Percentiles rank a stretch among this genome's conserved stretches.
These are phyloP conservation scores for Drosophila hamatofila DNA, from an alignment of 2,888 invertebrate genomes.

Conservation along the genomic window DNA sequence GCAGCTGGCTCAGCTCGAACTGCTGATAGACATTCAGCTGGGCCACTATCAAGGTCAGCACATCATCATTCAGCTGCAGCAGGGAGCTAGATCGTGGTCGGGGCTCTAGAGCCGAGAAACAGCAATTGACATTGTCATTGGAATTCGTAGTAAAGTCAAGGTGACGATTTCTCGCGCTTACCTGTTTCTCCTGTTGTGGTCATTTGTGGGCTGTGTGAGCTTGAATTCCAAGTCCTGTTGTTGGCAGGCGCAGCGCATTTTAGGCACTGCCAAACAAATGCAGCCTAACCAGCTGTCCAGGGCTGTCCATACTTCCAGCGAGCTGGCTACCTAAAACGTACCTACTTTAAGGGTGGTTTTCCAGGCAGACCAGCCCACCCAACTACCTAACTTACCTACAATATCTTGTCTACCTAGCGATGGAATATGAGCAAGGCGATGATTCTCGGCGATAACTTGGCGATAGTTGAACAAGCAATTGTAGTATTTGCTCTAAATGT, in stretches of 20 bases:
- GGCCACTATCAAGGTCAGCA: conserved; percentile 67
- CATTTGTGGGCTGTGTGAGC: conserved; percentile 40
- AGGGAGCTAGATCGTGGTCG: conserved; percentile 36
- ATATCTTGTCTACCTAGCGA: conserved; percentile 35
- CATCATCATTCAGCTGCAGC: conserved; percentile 77
- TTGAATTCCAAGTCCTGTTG: conserved; percentile 2
- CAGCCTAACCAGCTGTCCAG: conserved; percentile 55
- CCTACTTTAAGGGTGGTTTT: conserved; percentile 65
- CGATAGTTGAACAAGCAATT: conserved; percentile 8
- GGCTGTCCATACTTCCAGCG: conserved; percentile 32
- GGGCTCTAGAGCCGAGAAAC: background rate
- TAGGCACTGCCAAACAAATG: conserved; percentile 46
- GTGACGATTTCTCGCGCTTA: conserved; percentile 26
- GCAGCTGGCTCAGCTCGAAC: conserved; percentile 65
- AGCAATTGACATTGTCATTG: background rate
- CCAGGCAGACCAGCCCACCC: conserved; percentile 44
- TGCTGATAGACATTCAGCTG: conserved; percentile 68
- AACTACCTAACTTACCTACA: conserved; percentile 47
- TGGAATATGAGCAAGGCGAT: conserved; percentile 23
- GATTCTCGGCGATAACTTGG: background rate
- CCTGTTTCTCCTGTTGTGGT: conserved; percentile 57
- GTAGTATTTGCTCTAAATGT: background rate
- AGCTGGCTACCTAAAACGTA: conserved; percentile 19
- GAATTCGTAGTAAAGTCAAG: too few relatives aligned
- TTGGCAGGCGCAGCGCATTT: conserved; percentile 39